Conservation (phyloP, 2,888 invertebrate species). For the Griposia aprilina region DNA sequence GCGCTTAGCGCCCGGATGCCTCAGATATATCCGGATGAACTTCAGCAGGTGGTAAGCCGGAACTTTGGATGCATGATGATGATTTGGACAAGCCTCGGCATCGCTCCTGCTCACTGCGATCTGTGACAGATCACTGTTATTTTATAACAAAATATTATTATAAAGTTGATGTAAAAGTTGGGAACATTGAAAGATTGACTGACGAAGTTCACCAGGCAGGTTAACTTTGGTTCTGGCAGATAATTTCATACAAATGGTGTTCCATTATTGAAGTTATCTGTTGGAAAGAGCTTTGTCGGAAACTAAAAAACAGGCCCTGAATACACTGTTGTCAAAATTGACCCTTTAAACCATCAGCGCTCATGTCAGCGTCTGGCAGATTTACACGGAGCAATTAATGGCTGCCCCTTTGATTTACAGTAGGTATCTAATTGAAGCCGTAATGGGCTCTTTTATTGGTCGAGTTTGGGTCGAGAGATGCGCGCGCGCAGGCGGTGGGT, state of each 20-base stretch:
- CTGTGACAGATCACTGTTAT: slow-evolving; percentile 3
- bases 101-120: not conserved
- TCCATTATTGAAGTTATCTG: not conserved
- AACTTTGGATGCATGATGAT: too few relatives aligned
- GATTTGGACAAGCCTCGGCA: slow-evolving; percentile 34
- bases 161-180: not conserved
- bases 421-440: slow-evolving; percentile 59
- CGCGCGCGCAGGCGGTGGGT: slow-evolving; percentile 20
- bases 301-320: not conserved
- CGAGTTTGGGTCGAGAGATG: slow-evolving; percentile 35
- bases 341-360: slow-evolving; percentile 15
- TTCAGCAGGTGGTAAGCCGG: too few relatives aligned
- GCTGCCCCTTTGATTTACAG: slow-evolving; percentile 56
- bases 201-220: not conserved
- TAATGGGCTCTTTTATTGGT: slow-evolving; percentile 60
- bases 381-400: slow-evolving; percentile 61
- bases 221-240: not conserved
- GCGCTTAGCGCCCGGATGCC: too few relatives aligned
- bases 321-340: too few relatives aligned
- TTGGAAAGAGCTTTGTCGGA: too few relatives aligned
- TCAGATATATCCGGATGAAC: too few relatives aligned
- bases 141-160: not conserved
- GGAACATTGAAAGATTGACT: not conserved
- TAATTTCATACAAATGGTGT: not conserved
- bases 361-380: slow-evolving; percentile 51